These are phyloP conservation scores for Neoascia interrupta DNA, from an alignment of 2,888 invertebrate genomes.

Conservation along the genomic window DNA sequence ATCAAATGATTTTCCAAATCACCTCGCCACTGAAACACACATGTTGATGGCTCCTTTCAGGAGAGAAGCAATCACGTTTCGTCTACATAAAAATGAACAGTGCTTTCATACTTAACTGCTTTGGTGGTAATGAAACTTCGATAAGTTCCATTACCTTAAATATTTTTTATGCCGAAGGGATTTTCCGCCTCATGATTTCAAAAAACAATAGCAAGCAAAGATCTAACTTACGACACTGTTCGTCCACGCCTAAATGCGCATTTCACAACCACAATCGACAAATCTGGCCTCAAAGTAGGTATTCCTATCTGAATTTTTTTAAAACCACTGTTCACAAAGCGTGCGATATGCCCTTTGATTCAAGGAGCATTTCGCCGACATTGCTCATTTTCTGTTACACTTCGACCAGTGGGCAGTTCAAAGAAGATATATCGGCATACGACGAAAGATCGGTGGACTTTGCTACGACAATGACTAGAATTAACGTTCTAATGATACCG, in stretches of 20 bases:
- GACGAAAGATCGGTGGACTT: constrained; percentile 20
- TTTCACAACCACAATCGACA: not conserved
- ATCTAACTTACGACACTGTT: constrained; percentile 21
- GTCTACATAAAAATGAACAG: no score
- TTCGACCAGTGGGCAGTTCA: constrained; percentile 44
- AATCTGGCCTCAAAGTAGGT: no score
- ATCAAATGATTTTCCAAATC: no score
- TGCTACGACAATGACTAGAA: constrained; percentile 58
- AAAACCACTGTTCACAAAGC: constrained; percentile 39
- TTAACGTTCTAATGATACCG: constrained; percentile 64
- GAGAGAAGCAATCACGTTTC: no score
- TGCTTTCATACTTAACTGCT: no score
- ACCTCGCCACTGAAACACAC: no score
- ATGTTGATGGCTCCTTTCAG: no score
- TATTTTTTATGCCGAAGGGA: no score
- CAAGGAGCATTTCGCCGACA: constrained; percentile 44
- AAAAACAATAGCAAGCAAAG: not conserved
- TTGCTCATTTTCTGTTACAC: not conserved
- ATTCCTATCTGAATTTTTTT: constrained; percentile 16
- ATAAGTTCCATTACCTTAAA: no score
- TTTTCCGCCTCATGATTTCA: not conserved
- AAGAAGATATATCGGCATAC: constrained; percentile 48
- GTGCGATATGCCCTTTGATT: constrained; percentile 58
- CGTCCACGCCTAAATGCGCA: constrained; percentile 39
- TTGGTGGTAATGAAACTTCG: no score